Conservation (phyloP, 2,113 vertebrate genomes). For the human region DNA sequence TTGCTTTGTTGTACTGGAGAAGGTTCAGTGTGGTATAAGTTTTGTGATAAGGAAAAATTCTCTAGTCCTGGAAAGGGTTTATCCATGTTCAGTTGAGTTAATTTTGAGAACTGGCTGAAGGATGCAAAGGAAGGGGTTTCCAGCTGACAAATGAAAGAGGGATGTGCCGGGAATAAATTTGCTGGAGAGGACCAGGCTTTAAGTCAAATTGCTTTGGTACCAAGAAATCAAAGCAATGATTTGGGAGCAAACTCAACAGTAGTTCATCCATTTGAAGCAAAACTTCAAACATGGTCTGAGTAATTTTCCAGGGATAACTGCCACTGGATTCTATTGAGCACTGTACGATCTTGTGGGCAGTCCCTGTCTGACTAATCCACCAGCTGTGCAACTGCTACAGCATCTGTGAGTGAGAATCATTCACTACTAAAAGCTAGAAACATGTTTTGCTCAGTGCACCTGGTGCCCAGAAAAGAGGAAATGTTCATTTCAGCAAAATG, state of each 20-base stretch:
- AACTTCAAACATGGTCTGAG: conserved; percentile 51
- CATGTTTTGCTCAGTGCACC: background rate
- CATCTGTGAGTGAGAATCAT: background rate
- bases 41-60: background rate
- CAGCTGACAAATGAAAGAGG: background rate
- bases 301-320: background rate
- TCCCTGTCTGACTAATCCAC: background rate
- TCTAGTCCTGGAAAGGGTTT: background rate
- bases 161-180: background rate
- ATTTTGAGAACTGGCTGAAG: background rate
- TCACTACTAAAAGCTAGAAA: background rate
- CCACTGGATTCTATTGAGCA: background rate
- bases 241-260: conserved; percentile 26
- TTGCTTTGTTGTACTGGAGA: background rate
- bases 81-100: background rate
- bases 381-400: background rate
- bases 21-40: background rate
- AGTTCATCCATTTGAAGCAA: conserved; percentile 38
- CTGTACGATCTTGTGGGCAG: background rate
- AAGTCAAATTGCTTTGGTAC: conserved; percentile 28
- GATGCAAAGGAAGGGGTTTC: background rate
- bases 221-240: conserved; percentile 63
- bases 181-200: background rate
- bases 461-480: background rate
- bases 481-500: background rate